Base-by-base conservation (phyloP, 2,113 vertebrate species). In the Oncorhynchus keta region DNA sequence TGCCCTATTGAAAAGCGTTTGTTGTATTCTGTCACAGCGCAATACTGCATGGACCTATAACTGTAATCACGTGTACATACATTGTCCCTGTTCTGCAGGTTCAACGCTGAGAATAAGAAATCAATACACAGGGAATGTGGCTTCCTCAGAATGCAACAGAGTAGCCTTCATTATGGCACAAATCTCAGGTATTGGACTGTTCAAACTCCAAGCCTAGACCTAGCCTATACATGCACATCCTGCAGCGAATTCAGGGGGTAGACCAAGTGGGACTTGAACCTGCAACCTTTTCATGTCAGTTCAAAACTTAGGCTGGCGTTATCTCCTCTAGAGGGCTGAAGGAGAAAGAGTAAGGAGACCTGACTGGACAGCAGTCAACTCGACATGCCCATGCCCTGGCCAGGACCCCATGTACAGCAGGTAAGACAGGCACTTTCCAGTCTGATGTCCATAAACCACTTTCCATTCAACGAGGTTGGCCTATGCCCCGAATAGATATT, bases 81-180 rank as follows among this genome's bases (percentile, higher is more conserved):
- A 12, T 49, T 49, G 12, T 3, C 12, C 48, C 12, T 77, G 69
- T 24, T 7, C 0, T 26, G 61, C 92, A 99, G 97, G 91, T 99
- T 98, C 90, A 97, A 98, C 9, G 93, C 93, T 0, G 95, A 97
- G 78, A 96, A 93, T 1, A 96, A 92, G 86, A 99, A 95, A 80
- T 95, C 97, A 11, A 92, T 99, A 84, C 97, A 99, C 89, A 92
- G 95, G 69, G 97, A 99, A 45, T 96, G 94, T 48, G 97, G 97
- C 3, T 99, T 99, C 86, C 97, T 99, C 84, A 94, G 96, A 83
- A 89, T 97, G 94, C 86, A 97, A 97, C 30, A 96, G 91, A 87
- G 97, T 99, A 92, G 97, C 97, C 68, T 97, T 99, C 82, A 91
- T 99, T 91, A 94, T 95, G 20, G 97, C 97, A 80, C 97, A 99